Evolutionary conservation across 1,140 invertebrate species (phyloP).

Genomic region (Psilanteris sp.): DNA sequence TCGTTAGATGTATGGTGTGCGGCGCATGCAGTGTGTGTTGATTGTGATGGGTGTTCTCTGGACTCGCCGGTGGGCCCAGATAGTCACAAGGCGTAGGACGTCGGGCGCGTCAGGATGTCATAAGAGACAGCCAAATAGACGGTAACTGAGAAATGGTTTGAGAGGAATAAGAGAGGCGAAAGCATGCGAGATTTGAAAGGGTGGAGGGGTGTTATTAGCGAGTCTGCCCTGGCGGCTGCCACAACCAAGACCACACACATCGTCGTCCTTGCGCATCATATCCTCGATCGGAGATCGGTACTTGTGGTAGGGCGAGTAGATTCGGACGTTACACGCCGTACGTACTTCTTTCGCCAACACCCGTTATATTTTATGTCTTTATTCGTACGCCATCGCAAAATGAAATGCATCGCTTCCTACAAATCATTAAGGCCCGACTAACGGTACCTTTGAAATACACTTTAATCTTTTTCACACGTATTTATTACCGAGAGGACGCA

Average conservation of each 20-base stretch:
- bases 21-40: no score
- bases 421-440: constrained; percentile 38
- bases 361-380: constrained; percentile 77
- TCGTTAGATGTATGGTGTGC: no score
- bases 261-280: constrained; percentile 62
- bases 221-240: constrained; percentile 75
- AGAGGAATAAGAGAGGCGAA: constrained; percentile 16
- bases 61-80: no score
- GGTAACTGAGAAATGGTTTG: constrained; percentile 27
- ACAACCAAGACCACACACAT: constrained; percentile 76
- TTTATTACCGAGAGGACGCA: constrained; percentile 22
- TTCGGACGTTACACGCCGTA: constrained; percentile 8
- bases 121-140: no score
- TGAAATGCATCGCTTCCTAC: constrained; percentile 61
- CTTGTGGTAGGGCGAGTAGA: constrained; percentile 19
- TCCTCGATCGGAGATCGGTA: constrained; percentile 20
- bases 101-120: no score
- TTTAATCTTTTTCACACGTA: neutral
- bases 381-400: constrained; percentile 67
- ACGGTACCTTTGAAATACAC: constrained; percentile 23
- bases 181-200: constrained; percentile 42
- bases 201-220: constrained; percentile 74
- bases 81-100: no score
- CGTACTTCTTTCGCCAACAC: constrained; percentile 65
- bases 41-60: no score